Base-by-base conservation (phyloP, 2,113 vertebrate species). In the Protomyctophum bolini region DNA sequence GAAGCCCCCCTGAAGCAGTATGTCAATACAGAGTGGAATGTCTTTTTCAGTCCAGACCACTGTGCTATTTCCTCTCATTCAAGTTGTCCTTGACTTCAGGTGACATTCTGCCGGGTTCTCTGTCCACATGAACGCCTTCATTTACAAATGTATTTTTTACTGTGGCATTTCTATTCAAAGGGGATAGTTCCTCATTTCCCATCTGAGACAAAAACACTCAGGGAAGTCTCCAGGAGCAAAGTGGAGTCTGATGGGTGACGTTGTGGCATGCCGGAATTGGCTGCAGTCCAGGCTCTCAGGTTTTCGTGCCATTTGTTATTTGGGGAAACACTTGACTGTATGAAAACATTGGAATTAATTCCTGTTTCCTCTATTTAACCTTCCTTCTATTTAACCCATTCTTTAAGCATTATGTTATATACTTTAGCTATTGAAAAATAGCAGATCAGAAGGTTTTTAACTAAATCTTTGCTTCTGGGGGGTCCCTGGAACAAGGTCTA, bases 11-110 rank as follows among this genome's bases (percentile, higher is more conserved):
- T 41, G 33, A 41, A 41, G 33, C 66, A 51, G 49, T n/a, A 1
- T 74, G 71, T 83, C 81, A 72, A 85, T 71, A 82, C 70, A 77
- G 72, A 47, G 65, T 72, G 81, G 75, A 82, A 79, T 87, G 80
- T 86, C 83, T 88, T 68, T 72, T 82, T 76, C 75, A 51, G 69
- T 68, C 56, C 71, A 74, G 65, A 62, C 45, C 66, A 55, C 79
- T 75, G 66, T 41, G 79, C 72, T 63, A 62, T 82, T 91, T 91
- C 91, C 91, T 85, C 60, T 86, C 77, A 90, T 90, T 92, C 85
- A 89, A 75, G 51, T 10, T 82, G 83, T 86, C 89, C 88, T 88
- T 89, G 89, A 85, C 85, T 80, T 58, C 14, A 55, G 76, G 66
- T 73, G 77, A 89, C 81, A 79, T 68, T 72, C 76, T 51, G 63